Evolutionary conservation across 1,140 invertebrate species (phyloP), one percentile per base, ranked within the genome.

Genomic region (Pseudomyrmex pallidus): DNA sequence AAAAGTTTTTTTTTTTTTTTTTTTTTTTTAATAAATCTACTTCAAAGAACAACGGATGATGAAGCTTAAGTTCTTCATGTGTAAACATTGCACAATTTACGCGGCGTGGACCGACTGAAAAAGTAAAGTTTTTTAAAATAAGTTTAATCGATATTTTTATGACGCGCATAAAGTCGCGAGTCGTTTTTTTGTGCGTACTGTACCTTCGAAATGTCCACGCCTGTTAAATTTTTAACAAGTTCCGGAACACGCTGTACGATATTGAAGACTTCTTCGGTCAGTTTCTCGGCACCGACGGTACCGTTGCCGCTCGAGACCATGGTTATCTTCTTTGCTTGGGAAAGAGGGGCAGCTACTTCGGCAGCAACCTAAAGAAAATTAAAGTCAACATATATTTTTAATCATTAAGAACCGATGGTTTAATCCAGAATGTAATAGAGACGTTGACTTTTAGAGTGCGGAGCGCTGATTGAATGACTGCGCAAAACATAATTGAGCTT

Each of bases 241-340:
- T 97, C 96, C 25, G 98, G 98, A 88, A 99, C 97, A 93, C 97
- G 97, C 88, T 97, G 96, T 73, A 99, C 98, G 90, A 99, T 99
- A 90, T 96, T 96, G 86, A 99, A 95, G 10, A 99, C 97, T 95
- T 99, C 98, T 66, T 97, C 97, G 0, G 98, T 99, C 63, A 99
- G 93, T 94, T 99, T 99, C 83, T 98, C 96, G 2, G 98, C 98
- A 57, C 98, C 98, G 50, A 99, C 95, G 64, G 98, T 97, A 73
- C 98, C 98, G 84, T 96, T 96, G n/a, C 98, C 98, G 89, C 96
- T 98, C 2, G 98, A 98, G 9, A 99, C 97, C 98, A 98, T 99
- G 13, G 97, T 98, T 87, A 99, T 97, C 94, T 98, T 99, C 92
- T 98, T 98, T 2, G 97, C 96, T 93, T 99, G 97, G 4, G 98